phyloP scores from a whole-genome alignment of 2,113 vertebrate species.

The Hipposideros armiger region DNA sequence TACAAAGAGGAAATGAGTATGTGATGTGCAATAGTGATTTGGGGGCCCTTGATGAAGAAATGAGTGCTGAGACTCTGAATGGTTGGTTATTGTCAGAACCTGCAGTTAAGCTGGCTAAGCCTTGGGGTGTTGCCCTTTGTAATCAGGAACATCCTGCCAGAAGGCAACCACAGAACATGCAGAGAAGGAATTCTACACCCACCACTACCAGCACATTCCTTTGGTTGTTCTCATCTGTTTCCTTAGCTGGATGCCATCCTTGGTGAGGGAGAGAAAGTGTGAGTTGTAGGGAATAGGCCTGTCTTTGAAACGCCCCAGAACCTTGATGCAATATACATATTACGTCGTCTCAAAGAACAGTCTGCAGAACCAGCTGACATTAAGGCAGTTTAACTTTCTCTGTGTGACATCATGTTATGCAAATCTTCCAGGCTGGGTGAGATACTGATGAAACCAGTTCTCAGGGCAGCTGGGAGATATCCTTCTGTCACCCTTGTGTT shows the following conservation, averaged over 20 bases:
- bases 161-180: neutral
- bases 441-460: slow-evolving; percentile 33
- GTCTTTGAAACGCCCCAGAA: slow-evolving; percentile 45
- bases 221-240: neutral
- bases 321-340: neutral
- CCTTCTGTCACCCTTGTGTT: slow-evolving; percentile 40
- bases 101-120: neutral
- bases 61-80: neutral
- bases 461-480: neutral
- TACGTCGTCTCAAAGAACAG: neutral
- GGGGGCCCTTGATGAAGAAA: slow-evolving; percentile 13
- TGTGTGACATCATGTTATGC: slow-evolving; percentile 32
- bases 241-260: neutral
- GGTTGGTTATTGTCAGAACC: neutral
- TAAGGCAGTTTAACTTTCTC: slow-evolving; percentile 68
- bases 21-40: neutral
- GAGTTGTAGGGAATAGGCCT: neutral
- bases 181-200: neutral
- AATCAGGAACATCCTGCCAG: neutral
- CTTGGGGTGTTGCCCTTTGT: neutral
- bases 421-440: slow-evolving; percentile 58
- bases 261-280: slow-evolving; percentile 58
- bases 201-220: neutral
- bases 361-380: slow-evolving; percentile 35
- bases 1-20: neutral